Percentiles rank a stretch among this genome's conserved stretches.
Conservation (phyloP, 2,888 invertebrate genomes). For the Eubasilissa splendida region DNA sequence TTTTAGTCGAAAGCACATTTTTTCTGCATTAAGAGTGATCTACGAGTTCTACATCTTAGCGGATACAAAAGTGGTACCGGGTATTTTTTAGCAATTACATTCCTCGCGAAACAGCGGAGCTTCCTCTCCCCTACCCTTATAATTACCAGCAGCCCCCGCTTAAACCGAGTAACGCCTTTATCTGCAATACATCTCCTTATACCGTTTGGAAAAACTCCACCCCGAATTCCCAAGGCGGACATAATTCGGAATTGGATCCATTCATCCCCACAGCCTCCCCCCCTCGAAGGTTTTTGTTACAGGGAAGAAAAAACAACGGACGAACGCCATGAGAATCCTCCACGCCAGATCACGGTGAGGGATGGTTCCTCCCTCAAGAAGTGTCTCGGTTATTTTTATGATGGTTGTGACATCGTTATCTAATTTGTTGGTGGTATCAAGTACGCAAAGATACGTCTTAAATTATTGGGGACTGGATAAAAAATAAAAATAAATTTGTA, state of each 20-base stretch:
- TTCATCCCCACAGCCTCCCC: slow-evolving; percentile 69
- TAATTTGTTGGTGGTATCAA: slow-evolving; percentile 50
- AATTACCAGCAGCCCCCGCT: slow-evolving; percentile 54
- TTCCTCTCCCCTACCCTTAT: slow-evolving; percentile 34
- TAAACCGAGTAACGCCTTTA: slow-evolving; percentile 55
- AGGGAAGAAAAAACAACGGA: slow-evolving; percentile 46
- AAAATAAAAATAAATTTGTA: no score
- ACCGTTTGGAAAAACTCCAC: slow-evolving; percentile 73
- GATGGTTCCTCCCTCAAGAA: slow-evolving; percentile 28
- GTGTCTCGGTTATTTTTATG: slow-evolving; percentile 47
- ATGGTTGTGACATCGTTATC: slow-evolving; percentile 49
- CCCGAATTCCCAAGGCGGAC: slow-evolving; percentile 75
- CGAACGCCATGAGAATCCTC: slow-evolving; percentile 25
- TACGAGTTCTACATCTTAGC: no score
- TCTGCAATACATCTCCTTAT: slow-evolving; percentile 57
- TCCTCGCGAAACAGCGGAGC: slow-evolving; percentile 10
- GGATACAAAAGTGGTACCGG: no score
- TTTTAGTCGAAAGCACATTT: no score
- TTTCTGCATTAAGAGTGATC: no score
- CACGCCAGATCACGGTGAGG: slow-evolving; percentile 17
- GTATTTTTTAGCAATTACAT: slow-evolving; percentile 24
- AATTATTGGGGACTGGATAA: not conserved
- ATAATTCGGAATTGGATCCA: slow-evolving; percentile 76
- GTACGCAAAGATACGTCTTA: slow-evolving; percentile 11
- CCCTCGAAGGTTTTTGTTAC: slow-evolving; percentile 60